Conservation (phyloP, 2,113 vertebrate genomes). For the Pongo pygmaeus region DNA sequence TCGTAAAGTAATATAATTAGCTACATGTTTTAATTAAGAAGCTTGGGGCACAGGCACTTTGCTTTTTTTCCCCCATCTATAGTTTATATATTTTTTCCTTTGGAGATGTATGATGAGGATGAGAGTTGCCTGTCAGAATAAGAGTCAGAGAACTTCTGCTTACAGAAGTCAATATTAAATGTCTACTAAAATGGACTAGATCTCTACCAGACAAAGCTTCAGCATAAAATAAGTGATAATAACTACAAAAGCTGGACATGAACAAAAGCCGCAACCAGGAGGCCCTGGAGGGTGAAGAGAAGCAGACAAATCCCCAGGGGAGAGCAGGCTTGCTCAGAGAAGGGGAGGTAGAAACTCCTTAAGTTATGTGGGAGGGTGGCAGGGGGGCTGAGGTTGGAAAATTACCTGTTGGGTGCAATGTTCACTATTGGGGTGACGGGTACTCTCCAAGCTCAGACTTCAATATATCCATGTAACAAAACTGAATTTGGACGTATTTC, state of each 20-base stretch:
- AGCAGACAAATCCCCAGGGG: rapidly evolving
- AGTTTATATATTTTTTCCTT: rapidly evolving
- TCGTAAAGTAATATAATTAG: background rate
- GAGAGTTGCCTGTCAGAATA: background rate
- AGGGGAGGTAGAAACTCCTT: background rate
- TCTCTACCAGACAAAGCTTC: background rate
- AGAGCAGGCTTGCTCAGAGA: rapidly evolving
- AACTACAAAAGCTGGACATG: rapidly evolving
- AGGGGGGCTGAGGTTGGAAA: too few relatives aligned
- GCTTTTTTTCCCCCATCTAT: too few relatives aligned
- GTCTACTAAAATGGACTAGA: background rate
- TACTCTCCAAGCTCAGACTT: too few relatives aligned
- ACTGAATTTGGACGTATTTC: too few relatives aligned
- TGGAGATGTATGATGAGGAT: background rate
- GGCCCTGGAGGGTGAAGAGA: rapidly evolving
- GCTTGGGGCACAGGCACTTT: rapidly evolving
- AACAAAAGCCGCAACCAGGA: too few relatives aligned
- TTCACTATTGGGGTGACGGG: too few relatives aligned
- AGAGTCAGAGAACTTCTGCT: background rate
- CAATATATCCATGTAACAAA: too few relatives aligned
- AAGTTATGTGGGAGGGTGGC: too few relatives aligned
- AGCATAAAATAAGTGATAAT: background rate
- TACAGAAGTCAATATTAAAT: background rate
- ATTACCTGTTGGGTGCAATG: too few relatives aligned
- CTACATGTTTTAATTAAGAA: background rate